Conservation (phyloP, 2,888 invertebrate genomes). For the Dolichopus griseipennis region DNA sequence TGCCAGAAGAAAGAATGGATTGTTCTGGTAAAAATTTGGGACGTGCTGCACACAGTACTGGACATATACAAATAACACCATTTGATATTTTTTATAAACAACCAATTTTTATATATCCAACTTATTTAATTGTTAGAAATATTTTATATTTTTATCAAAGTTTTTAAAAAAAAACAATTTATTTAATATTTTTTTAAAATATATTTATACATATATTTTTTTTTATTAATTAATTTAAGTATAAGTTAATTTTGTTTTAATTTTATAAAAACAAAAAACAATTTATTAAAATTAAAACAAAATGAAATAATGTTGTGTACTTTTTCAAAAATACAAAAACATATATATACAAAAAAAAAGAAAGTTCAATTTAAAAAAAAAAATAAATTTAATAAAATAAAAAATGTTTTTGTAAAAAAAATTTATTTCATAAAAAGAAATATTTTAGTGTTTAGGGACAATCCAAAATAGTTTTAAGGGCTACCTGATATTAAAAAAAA, state of each 20-base stretch:
- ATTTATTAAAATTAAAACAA: not conserved
- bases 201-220: not conserved
- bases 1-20: constrained; percentile 75
- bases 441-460: not conserved
- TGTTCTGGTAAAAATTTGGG: constrained; percentile 57
- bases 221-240: too few relatives aligned
- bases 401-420: constrained; percentile 1
- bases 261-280: not conserved
- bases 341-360: not conserved
- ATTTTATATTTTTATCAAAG: not conserved
- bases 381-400: too few relatives aligned
- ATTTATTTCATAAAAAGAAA: not conserved
- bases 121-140: constrained; percentile 2
- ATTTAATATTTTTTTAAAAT: not conserved
- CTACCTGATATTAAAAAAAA: not conserved
- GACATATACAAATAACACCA: not conserved
- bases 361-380: too few relatives aligned
- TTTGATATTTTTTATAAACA: not conserved
- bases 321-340: constrained; percentile 1
- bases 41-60: constrained; percentile 25
- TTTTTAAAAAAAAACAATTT: not conserved
- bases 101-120: not conserved
- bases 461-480: not conserved
- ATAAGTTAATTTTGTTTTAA: too few relatives aligned
- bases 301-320: not conserved